These are phyloP conservation scores for Galagoides demidoff DNA, from an alignment of 2,797 vertebrate species.

Conservation along the genomic window DNA sequence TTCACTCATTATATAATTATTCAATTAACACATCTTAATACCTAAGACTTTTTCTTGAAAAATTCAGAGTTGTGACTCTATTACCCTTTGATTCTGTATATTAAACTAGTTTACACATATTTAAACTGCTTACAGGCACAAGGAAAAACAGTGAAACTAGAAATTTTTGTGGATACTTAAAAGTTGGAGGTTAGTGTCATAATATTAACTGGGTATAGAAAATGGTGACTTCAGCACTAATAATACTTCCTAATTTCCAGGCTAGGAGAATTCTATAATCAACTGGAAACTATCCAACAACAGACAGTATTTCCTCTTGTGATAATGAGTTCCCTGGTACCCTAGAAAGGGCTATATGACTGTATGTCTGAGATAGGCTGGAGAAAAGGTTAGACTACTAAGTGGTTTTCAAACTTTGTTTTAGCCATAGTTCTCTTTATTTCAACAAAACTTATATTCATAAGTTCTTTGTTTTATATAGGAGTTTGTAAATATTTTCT, in stretches of 20 bases:
- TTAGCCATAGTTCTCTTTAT: not conserved
- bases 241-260: not conserved
- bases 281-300: not conserved
- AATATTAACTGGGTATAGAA: slow-evolving; percentile 26
- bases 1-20: slow-evolving; percentile 23
- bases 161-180: slow-evolving; percentile 39
- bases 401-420: slow-evolving; percentile 39
- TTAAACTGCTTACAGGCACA: not conserved
- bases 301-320: not conserved
- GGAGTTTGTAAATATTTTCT: not conserved
- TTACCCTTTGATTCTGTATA: not conserved
- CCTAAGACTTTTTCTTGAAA: slow-evolving; percentile 2
- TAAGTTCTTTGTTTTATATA: not conserved
- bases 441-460: slow-evolving; percentile 50
- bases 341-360: slow-evolving; percentile 2
- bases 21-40: not conserved
- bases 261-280: not conserved
- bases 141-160: slow-evolving; percentile 20
- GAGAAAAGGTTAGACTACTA: not conserved
- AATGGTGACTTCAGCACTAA: not conserved
- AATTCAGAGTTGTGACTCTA: not conserved
- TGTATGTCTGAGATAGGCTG: not conserved
- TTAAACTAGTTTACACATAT: not conserved
- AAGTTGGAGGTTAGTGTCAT: slow-evolving; percentile 37
- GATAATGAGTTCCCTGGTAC: not conserved